phyloP scores from a whole-genome alignment of 2,888 invertebrate species.

The Strigamia transsilvanica region DNA sequence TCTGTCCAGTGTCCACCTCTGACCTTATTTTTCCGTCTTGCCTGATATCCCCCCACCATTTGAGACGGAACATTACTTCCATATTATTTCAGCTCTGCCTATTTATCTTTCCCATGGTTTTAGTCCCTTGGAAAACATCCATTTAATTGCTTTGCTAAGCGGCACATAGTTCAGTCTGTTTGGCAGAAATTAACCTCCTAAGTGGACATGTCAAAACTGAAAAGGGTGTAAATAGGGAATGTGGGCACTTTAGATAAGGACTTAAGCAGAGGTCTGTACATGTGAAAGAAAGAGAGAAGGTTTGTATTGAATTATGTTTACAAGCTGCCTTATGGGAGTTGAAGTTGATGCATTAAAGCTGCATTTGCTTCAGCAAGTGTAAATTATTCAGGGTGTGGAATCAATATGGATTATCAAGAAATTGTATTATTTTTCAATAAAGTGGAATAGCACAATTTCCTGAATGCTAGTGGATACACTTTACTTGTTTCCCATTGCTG shows the following conservation, averaged over 20 bases:
- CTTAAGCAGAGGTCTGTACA: background rate
- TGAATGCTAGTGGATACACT: too few relatives aligned
- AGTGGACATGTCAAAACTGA: slow-evolving; percentile 35
- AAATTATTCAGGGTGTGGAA: background rate
- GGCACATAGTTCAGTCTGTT: background rate
- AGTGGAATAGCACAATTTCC: too few relatives aligned
- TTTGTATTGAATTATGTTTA: slow-evolving; percentile 17
- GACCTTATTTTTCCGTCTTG: background rate
- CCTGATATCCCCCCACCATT: background rate
- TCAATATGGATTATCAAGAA: background rate
- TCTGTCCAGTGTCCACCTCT: slow-evolving; percentile 14
- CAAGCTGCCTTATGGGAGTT: background rate
- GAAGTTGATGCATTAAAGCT: background rate
- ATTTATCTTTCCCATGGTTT: slow-evolving; percentile 10
- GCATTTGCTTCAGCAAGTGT: background rate
- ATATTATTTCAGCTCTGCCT: slow-evolving; percentile 3
- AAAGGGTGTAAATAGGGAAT: slow-evolving; percentile 18
- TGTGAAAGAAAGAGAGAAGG: background rate
- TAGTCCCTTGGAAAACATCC: background rate
- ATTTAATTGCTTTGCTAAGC: background rate
- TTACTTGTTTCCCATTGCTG: too few relatives aligned
- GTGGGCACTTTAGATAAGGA: slow-evolving; percentile 15
- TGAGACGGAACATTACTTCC: slow-evolving; percentile 27
- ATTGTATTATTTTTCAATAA: too few relatives aligned
- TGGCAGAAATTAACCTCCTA: slow-evolving; percentile 17